Percentiles rank a stretch among this genome's conserved stretches.
These are phyloP conservation scores for Chaenocephalus aceratus DNA, from an alignment of 2,113 vertebrate species.

Conservation along the genomic window DNA sequence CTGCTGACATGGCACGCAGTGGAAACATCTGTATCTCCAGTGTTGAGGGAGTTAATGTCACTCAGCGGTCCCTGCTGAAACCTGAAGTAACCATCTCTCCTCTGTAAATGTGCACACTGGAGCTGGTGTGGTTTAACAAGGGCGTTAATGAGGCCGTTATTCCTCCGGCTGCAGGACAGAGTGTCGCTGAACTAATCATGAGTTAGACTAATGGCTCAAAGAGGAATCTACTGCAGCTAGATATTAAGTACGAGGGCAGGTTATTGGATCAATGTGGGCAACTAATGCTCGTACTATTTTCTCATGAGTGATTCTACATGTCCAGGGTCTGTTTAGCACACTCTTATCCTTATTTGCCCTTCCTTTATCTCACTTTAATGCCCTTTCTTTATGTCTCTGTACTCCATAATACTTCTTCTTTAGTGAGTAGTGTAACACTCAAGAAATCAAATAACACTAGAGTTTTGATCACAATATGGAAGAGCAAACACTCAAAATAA, in stretches of 20 bases:
- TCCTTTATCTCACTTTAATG: too few species aligned
- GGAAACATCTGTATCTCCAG: too few species aligned
- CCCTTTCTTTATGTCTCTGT: too few species aligned
- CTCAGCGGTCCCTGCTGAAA: neutral
- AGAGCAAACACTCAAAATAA: neutral
- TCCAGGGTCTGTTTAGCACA: neutral
- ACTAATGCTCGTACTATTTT: neutral
- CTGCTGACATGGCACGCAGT: too few species aligned
- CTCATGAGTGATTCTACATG: neutral
- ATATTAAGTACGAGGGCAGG: neutral
- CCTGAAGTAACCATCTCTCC: neutral
- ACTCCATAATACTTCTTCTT: too few species aligned
- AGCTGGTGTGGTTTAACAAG: conserved; percentile 39
- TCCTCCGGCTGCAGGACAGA: conserved; percentile 19
- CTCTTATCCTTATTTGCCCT: neutral
- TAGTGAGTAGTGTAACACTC: too few species aligned
- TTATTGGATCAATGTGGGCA: neutral
- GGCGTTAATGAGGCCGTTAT: conserved; percentile 45
- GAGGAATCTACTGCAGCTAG: neutral
- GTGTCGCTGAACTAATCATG: neutral
- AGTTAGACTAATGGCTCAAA: conserved; percentile 6
- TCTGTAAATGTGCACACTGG: neutral
- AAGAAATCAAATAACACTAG: too few species aligned
- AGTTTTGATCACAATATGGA: neutral
- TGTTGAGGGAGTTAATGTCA: neutral